These are phyloP conservation scores for Lophochroa leadbeateri DNA, from an alignment of 2,113 vertebrate genomes.

Conservation along the genomic window DNA sequence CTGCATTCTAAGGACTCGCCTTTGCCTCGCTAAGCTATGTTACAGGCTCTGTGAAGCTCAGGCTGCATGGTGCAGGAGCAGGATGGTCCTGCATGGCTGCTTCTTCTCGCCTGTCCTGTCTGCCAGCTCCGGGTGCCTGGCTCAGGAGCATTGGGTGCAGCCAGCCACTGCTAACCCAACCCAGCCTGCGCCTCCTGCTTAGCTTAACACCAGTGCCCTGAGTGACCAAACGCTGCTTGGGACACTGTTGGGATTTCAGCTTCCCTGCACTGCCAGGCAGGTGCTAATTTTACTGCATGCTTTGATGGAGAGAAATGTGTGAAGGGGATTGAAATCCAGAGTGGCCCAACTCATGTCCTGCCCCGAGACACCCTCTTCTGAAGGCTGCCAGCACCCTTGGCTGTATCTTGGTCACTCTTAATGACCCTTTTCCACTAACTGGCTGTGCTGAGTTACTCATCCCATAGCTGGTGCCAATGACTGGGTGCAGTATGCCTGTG, in stretches of 20 bases:
- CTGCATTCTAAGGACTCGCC: neutral
- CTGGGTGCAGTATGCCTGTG: neutral
- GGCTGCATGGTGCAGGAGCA: neutral
- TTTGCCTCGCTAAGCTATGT: neutral
- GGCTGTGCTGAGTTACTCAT: neutral
- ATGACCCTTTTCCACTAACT: neutral
- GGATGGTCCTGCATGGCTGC: neutral
- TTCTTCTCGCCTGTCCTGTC: neutral
- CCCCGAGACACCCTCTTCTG: neutral
- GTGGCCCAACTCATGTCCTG: neutral
- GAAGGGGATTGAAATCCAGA: neutral
- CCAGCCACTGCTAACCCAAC: neutral
- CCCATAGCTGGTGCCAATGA: neutral
- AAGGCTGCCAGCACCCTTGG: neutral
- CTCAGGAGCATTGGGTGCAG: neutral
- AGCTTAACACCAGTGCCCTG: fast-evolving
- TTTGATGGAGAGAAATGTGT: neutral
- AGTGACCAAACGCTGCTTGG: fast-evolving
- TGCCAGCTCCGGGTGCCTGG: neutral
- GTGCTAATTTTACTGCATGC: neutral
- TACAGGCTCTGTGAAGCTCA: neutral
- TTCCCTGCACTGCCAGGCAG: neutral
- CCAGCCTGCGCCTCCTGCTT: neutral
- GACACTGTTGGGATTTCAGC: neutral
- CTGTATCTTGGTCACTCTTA: neutral